Conservation (phyloP, 2,113 vertebrate genomes). For the Centropristis striata region DNA sequence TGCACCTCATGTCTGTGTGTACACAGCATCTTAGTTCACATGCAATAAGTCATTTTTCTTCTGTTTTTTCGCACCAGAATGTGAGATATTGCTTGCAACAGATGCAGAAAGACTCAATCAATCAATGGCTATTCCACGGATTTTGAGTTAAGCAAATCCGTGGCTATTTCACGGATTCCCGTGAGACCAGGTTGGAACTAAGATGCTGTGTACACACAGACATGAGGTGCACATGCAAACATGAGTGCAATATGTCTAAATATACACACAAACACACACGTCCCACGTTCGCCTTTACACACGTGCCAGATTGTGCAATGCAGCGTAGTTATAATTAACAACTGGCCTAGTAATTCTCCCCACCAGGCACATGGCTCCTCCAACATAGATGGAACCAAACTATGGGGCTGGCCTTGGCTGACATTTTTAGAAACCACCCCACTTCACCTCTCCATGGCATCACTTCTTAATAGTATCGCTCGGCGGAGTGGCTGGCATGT, state of each 20-base stretch:
- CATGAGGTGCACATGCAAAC: background rate
- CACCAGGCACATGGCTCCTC: conserved; percentile 40
- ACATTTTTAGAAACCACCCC: conserved; percentile 49
- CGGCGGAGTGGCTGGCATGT: conserved; percentile 29
- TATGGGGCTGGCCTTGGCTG: conserved; percentile 7
- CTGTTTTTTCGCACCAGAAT: background rate
- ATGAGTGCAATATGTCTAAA: background rate
- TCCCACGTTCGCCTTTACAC: background rate
- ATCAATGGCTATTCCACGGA: too few species aligned
- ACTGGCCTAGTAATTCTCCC: conserved; percentile 57
- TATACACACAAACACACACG: background rate
- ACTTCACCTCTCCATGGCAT: conserved; percentile 33
- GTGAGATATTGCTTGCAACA: background rate
- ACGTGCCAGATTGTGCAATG: conserved; percentile 1
- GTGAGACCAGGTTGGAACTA: too few species aligned
- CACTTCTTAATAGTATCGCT: conserved; percentile 34
- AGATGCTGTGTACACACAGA: conserved; percentile 11
- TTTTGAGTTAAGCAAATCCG: too few species aligned
- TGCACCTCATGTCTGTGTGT: background rate
- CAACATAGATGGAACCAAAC: conserved; percentile 34
- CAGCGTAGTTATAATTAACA: conserved; percentile 66
- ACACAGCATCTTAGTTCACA: background rate
- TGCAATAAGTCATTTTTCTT: too few species aligned
- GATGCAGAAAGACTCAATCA: background rate
- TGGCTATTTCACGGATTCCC: too few species aligned